phyloP scores from a whole-genome alignment of 2,797 vertebrate species.

The Siniperca obscura region DNA sequence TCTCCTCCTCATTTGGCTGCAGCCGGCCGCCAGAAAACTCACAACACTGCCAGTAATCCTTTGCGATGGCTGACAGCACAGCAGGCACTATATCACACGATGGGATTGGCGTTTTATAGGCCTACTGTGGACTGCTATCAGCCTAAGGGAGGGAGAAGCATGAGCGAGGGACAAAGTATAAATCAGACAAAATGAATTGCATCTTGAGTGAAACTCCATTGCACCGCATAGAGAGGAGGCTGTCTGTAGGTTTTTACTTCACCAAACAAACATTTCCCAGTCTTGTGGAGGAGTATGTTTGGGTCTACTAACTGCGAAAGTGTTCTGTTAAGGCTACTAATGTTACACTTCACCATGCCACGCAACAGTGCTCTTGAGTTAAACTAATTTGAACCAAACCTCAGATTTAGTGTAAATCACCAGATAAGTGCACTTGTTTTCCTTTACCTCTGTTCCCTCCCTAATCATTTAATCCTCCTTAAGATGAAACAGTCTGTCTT shows the following conservation, averaged over 20 bases:
- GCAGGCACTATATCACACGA: constrained; percentile 68
- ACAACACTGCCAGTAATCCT: constrained; percentile 66
- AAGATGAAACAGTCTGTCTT: constrained; percentile 43
- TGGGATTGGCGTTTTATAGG: constrained; percentile 66
- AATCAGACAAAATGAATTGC: constrained; percentile 65
- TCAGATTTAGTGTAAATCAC: constrained; percentile 34
- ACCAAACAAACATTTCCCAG: constrained; percentile 43
- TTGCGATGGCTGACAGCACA: constrained; percentile 70
- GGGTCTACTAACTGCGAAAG: constrained; percentile 7
- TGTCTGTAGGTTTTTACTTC: constrained; percentile 32
- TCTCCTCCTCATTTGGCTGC: constrained; percentile 53
- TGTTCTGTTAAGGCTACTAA: constrained; percentile 15
- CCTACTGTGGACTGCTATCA: constrained; percentile 55
- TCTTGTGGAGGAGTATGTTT: constrained; percentile 26
- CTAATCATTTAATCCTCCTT: constrained; percentile 62
- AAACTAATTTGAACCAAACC: constrained; percentile 38
- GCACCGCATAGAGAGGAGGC: constrained; percentile 28
- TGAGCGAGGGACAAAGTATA: constrained; percentile 42
- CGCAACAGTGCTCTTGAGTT: constrained; percentile 5
- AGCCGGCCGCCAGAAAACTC: constrained; percentile 53
- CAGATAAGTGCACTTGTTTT: constrained; percentile 40
- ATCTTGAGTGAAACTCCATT: constrained; percentile 51
- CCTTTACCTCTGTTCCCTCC: constrained; percentile 34
- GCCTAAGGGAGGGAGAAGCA: constrained; percentile 46
- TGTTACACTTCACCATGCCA: background rate